Conservation (phyloP, 2,888 invertebrate species). For the Drosophila austrosaltans region DNA sequence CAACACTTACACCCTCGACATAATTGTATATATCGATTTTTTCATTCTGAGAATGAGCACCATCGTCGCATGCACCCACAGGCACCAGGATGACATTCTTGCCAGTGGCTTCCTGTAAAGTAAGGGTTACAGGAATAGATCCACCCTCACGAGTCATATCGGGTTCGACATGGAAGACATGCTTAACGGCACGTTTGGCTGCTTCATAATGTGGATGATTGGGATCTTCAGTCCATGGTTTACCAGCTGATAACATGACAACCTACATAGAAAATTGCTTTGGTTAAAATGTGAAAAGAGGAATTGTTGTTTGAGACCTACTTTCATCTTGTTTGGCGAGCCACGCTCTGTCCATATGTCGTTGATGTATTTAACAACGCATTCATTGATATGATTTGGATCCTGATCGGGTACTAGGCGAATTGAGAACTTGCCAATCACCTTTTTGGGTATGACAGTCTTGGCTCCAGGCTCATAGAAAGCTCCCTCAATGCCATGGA, state of each 20-base stretch:
- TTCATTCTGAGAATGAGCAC: slow-evolving; percentile 99
- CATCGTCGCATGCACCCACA: slow-evolving; percentile 96
- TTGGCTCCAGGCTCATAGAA: slow-evolving; percentile 96
- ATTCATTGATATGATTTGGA: slow-evolving; percentile 91
- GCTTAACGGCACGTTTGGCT: slow-evolving; percentile 90
- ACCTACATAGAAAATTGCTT: slow-evolving; percentile 34
- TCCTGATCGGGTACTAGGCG: slow-evolving; percentile 97
- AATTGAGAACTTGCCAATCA: slow-evolving; percentile 98
- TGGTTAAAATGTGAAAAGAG: background rate
- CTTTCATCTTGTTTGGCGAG: slow-evolving; percentile 93
- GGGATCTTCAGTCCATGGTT: slow-evolving; percentile 96
- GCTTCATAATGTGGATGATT: slow-evolving; percentile 96
- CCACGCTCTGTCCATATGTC: slow-evolving; percentile 91
- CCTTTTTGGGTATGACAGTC: slow-evolving; percentile 97
- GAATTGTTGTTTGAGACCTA: slow-evolving; percentile 25
- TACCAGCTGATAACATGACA: slow-evolving; percentile 85
- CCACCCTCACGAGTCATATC: slow-evolving; percentile 99
- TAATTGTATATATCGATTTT: slow-evolving; percentile 97
- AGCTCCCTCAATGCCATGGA: slow-evolving; percentile 97
- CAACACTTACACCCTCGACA: slow-evolving; percentile 92
- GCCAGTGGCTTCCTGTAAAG: slow-evolving; percentile 95
- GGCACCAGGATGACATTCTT: slow-evolving; percentile 97
- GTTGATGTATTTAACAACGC: slow-evolving; percentile 91
- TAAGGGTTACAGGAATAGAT: slow-evolving; percentile 97
- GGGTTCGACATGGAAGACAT: slow-evolving; percentile 94